Evolutionary conservation across 1,140 invertebrate species (phyloP), one percentile per base, ranked within the genome.

Genomic region (Leptinotarsa texana): DNA sequence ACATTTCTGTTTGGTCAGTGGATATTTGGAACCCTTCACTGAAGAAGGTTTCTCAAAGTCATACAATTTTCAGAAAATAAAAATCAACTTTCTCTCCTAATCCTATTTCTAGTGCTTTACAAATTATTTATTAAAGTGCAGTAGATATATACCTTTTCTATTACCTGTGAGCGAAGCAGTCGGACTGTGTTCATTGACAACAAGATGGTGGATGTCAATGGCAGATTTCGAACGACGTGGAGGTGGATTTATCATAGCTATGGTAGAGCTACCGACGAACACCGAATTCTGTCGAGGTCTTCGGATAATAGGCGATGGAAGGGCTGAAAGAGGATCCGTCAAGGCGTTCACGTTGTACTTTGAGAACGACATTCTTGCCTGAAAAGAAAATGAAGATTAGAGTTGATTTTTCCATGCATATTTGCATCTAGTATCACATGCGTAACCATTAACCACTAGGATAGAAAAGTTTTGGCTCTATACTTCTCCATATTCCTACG

Each of bases 211-310:
- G 8, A 95, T 89, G 83, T 96, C 93, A 75, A 94, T 91, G 0
- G 93, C 94, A n/a, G 93, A 94, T 77, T 94, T 93, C 1, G 91
- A 91, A 75, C 93, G 91, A 3, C 94, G 85, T 0, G 92, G 92
- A 6, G 89, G 87, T 74, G 87, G 88, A 80, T 89, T 87, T 17
- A 91, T 88, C 75, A 91, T 84, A 21, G 90, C 88, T 76, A 89
- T 86, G 75, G 87, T 85, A 74, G 92, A 89, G 76, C 91, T 88
- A 8, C 92, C 92, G 1, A 94, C 93, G 84, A 96, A 95, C 5
- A 95, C 94, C 2, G 94, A 95, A 85, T 95, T 95, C 84, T 95
- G 91, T 3, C 92, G 84, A 0, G 88, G 90, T 22, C 89, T 85
- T 78, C 48, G 85, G 78, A 82, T 87, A 68, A 79, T 84, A 24